phyloP scores from a whole-genome alignment of 2,797 vertebrate species.

The Diplodus puntazzo region DNA sequence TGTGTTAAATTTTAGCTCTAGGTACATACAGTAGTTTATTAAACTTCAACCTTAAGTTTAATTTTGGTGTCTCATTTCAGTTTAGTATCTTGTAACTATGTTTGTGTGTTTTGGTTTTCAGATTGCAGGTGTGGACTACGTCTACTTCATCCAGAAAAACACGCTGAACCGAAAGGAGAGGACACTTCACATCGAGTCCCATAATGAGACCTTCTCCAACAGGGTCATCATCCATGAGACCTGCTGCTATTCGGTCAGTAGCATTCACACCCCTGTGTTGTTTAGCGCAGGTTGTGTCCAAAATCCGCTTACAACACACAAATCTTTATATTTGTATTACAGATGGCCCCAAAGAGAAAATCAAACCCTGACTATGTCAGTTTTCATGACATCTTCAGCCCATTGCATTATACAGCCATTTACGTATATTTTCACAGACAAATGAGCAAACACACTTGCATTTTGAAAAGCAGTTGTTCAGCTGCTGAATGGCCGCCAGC shows the following conservation, averaged over 20 bases:
- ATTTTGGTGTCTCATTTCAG: not conserved
- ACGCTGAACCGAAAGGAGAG: slow-evolving; percentile 93
- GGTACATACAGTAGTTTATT: not conserved
- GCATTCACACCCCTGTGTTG: not conserved
- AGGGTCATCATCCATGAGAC: slow-evolving; percentile 95
- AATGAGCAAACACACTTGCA: slow-evolving; percentile 6
- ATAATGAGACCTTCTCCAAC: slow-evolving; percentile 97
- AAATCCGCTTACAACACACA: slow-evolving; percentile 1
- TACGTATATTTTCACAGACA: not conserved
- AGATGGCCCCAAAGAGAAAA: not conserved
- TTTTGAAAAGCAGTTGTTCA: slow-evolving; percentile 25
- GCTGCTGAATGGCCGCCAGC: slow-evolving; percentile 15
- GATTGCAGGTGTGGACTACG: slow-evolving; percentile 97
- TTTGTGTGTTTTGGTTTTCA: slow-evolving; percentile 67
- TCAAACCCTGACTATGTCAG: not conserved
- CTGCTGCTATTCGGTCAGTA: slow-evolving; percentile 96
- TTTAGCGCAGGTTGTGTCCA: not conserved
- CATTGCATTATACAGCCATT: not conserved
- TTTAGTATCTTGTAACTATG: slow-evolving; percentile 6
- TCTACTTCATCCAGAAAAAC: slow-evolving; percentile 98
- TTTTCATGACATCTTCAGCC: not conserved
- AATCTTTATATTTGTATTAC: not conserved
- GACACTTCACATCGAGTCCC: slow-evolving; percentile 96
- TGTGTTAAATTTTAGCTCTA: not conserved
- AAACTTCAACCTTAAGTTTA: not conserved